These are phyloP conservation scores for Xiphophorus maculatus DNA, from an alignment of 2,113 vertebrate genomes.

Conservation along the genomic window DNA sequence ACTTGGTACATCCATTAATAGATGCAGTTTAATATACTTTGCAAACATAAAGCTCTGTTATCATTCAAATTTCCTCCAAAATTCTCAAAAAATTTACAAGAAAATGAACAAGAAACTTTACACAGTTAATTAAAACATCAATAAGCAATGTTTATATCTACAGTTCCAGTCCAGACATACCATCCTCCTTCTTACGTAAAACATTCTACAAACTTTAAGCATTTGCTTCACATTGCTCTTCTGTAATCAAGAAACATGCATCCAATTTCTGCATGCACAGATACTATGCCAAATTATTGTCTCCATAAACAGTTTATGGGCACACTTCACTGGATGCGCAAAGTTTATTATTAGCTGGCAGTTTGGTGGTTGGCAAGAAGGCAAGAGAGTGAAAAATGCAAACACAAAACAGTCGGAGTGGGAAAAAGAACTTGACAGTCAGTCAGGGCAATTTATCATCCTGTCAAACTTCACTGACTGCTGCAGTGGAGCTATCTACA, in stretches of 20 bases:
- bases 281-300: conserved; percentile 52
- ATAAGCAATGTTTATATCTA: conserved; percentile 16
- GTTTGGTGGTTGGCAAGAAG: conserved; percentile 56
- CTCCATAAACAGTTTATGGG: conserved; percentile 65
- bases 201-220: conserved; percentile 21
- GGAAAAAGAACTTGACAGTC: conserved; percentile 73
- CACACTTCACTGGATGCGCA: conserved; percentile 58
- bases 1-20: conserved; percentile 30
- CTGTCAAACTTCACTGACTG: conserved; percentile 77
- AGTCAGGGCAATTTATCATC: conserved; percentile 77
- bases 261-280: conserved; percentile 37
- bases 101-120: conserved; percentile 15
- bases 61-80: conserved; percentile 23
- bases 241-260: conserved; percentile 40
- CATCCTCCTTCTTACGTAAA: conserved; percentile 19
- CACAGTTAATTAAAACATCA: conserved; percentile 37
- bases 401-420: conserved; percentile 65
- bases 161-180: conserved; percentile 26
- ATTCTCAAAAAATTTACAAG: conserved; percentile 30
- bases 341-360: conserved; percentile 69
- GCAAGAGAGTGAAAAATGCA: conserved; percentile 51
- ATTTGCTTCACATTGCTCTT: conserved; percentile 25
- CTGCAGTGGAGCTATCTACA: conserved; percentile 67
- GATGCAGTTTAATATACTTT: conserved; percentile 7
- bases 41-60: conserved; percentile 13